phyloP scores from a whole-genome alignment of 2,888 invertebrate genomes.

The Lagria hirta region DNA sequence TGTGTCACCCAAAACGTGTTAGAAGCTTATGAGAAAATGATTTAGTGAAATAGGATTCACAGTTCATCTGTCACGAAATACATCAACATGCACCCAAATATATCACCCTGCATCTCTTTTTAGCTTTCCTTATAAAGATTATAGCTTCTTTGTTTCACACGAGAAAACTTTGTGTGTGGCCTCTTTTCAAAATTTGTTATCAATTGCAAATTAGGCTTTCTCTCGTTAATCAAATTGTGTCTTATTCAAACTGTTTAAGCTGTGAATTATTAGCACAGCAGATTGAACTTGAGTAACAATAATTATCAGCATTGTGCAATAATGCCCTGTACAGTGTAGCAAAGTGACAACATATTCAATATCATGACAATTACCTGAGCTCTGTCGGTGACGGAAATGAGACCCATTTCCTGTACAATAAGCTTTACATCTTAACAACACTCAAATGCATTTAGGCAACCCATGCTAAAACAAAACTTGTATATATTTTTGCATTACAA shows the following conservation, averaged over 20 bases:
- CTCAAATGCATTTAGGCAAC: too few relatives aligned
- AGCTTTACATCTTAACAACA: conserved; percentile 42
- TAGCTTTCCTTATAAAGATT: background rate
- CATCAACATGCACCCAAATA: conserved; percentile 40
- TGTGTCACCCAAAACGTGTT: conserved; percentile 42
- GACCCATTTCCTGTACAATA: conserved; percentile 37
- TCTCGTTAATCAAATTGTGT: too few relatives aligned
- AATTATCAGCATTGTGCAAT: conserved; percentile 23
- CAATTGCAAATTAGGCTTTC: conserved; percentile 7
- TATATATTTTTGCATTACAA: too few relatives aligned
- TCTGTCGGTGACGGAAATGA: conserved; percentile 38
- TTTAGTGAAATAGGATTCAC: conserved; percentile 54
- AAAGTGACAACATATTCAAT: conserved; percentile 42
- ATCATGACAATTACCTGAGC: conserved; percentile 39
- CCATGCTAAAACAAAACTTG: too few relatives aligned
- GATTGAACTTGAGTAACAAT: too few relatives aligned
- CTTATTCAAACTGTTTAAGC: too few relatives aligned
- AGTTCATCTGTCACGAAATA: conserved; percentile 52
- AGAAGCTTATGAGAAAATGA: conserved; percentile 50
- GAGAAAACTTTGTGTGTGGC: conserved; percentile 22
- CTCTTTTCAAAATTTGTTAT: conserved; percentile 6
- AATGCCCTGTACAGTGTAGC: conserved; percentile 26
- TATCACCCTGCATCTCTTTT: conserved; percentile 12
- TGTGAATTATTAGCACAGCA: background rate
- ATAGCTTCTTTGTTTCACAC: conserved; percentile 18